These are phyloP conservation scores for Heterodera schachtii DNA, from an alignment of 1,140 invertebrate genomes.

Conservation along the genomic window DNA sequence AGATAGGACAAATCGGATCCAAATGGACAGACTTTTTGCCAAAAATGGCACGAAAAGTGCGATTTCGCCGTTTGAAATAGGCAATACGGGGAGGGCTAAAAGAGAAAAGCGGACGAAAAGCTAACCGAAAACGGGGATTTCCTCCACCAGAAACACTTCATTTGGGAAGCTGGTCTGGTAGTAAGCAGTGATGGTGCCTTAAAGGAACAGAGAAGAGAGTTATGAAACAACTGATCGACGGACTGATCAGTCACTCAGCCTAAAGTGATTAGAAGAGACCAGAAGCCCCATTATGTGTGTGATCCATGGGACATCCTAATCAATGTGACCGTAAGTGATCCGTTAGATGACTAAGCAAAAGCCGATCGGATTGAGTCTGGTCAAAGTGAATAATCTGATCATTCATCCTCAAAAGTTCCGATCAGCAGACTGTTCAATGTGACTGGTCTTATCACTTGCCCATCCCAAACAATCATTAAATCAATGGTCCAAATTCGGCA, in stretches of 20 bases:
- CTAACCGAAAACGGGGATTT: conserved; percentile 87
- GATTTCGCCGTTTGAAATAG: conserved; percentile 54
- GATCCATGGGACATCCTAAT: too few species aligned
- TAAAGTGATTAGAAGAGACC: too few species aligned
- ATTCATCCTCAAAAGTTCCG: too few species aligned
- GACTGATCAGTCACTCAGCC: too few species aligned
- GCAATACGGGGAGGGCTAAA: conserved; percentile 65
- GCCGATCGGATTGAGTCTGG: background rate
- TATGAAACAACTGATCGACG: too few species aligned
- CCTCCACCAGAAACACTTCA: conserved; percentile 86
- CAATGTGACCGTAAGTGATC: too few species aligned
- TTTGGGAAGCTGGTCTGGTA: conserved; percentile 65
- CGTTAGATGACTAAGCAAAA: too few species aligned
- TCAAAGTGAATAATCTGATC: too few species aligned
- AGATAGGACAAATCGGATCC: background rate
- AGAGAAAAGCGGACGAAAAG: conserved; percentile 79
- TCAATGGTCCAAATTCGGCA: background rate
- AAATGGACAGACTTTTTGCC: conserved; percentile 52
- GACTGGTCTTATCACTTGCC: too few species aligned
- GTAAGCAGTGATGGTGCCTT: conserved; percentile 64
- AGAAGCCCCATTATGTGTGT: too few species aligned
- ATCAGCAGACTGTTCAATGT: too few species aligned
- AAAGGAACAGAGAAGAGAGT: conserved; percentile 3
- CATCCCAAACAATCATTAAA: background rate
- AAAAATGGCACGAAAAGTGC: conserved; percentile 53